phyloP scores from a whole-genome alignment of 1,140 invertebrate genomes.

The Zaprionus ghesquierei region DNA sequence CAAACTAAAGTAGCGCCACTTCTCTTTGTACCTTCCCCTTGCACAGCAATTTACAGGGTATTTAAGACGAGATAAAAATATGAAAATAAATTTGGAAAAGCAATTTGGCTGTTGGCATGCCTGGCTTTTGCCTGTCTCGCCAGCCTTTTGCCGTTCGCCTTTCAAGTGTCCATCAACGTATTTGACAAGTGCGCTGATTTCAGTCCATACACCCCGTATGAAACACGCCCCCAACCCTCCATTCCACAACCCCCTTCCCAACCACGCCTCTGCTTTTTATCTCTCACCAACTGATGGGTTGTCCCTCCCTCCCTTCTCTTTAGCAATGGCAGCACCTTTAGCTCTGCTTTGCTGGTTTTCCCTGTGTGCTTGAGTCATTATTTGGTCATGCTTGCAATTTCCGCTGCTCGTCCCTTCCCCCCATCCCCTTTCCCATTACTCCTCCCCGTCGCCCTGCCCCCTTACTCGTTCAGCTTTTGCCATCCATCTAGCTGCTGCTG shows the following conservation, averaged over 20 bases:
- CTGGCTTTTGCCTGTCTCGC: conserved; percentile 41
- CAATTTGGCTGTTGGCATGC: conserved; percentile 55
- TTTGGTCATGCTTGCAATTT: conserved; percentile 79
- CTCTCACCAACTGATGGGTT: background rate
- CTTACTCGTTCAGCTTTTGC: background rate
- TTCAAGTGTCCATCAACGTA: conserved; percentile 77
- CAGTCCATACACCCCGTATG: background rate
- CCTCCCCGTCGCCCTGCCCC: no score
- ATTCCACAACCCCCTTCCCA: background rate
- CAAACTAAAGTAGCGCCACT: no score
- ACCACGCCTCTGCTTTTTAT: background rate
- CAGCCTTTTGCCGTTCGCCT: conserved; percentile 40
- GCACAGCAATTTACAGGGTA: conserved; percentile 17
- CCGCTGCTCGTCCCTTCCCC: conserved; percentile 27
- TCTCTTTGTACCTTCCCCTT: background rate
- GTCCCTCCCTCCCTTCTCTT: background rate
- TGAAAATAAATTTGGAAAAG: conserved; percentile 57
- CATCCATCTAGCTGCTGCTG: conserved; percentile 36
- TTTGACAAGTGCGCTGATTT: conserved; percentile 80
- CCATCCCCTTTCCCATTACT: background rate
- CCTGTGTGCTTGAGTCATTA: conserved; percentile 61
- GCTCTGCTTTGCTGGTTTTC: conserved; percentile 21
- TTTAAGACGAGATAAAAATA: background rate
- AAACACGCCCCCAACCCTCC: background rate
- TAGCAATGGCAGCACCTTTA: conserved; percentile 11